Evolutionary conservation across 2,888 invertebrate genomes (phyloP).

Genomic region (Pheosia gnoma): DNA sequence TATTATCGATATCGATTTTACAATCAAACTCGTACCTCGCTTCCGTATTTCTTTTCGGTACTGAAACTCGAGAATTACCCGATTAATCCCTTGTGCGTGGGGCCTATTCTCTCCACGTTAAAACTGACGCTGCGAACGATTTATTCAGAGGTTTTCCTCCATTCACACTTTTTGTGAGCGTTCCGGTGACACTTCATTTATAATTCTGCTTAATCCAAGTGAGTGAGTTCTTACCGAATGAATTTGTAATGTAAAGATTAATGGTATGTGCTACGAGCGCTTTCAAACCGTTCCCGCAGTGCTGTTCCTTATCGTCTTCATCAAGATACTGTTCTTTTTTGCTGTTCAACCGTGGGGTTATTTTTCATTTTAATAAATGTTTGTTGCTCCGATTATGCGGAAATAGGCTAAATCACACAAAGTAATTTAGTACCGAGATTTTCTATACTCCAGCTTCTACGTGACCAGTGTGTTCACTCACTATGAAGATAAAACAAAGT

Average conservation of each 20-base stretch:
- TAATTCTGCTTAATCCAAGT: slow-evolving; percentile 81
- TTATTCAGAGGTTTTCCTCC: slow-evolving; percentile 61
- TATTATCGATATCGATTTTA: slow-evolving; percentile 40
- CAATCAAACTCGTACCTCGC: slow-evolving; percentile 41
- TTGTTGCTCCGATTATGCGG: neutral
- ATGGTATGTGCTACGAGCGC: slow-evolving; percentile 68
- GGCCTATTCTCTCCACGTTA: slow-evolving; percentile 64
- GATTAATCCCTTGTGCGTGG: slow-evolving; percentile 58
- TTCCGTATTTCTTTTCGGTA: slow-evolving; percentile 45
- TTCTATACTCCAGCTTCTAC: too few species aligned
- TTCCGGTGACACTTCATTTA: slow-evolving; percentile 81
- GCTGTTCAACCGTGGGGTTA: slow-evolving; percentile 22
- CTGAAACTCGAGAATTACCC: slow-evolving; percentile 57
- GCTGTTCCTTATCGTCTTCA: slow-evolving; percentile 64
- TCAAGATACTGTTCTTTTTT: slow-evolving; percentile 53
- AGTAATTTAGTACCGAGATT: neutral
- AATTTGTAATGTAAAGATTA: slow-evolving; percentile 83
- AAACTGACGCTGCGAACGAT: slow-evolving; percentile 62
- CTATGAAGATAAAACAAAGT: too few species aligned
- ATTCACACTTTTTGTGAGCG: slow-evolving; percentile 74
- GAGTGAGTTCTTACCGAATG: slow-evolving; percentile 81
- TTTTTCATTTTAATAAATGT: slow-evolving; percentile 19
- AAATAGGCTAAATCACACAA: neutral
- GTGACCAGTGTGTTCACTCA: too few species aligned
- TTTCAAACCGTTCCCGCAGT: slow-evolving; percentile 58